Percentiles rank a stretch among this genome's conserved stretches.
Evolutionary conservation across 2,797 vertebrate species (phyloP).

Genomic region (Phalloptychus januarius): DNA sequence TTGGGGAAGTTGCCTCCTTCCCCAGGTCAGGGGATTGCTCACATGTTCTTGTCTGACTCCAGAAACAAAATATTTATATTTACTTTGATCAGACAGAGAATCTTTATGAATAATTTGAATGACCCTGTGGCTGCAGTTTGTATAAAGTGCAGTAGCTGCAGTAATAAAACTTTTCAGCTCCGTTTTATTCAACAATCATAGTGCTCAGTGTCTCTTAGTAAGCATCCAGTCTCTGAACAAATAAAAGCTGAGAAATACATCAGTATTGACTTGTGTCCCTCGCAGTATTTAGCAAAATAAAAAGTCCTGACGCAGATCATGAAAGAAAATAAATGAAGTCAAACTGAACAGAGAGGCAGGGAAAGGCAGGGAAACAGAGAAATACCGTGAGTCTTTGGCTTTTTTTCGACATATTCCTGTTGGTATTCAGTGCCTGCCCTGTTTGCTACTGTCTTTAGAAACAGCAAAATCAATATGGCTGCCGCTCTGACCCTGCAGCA

Average conservation of each 20-base stretch:
- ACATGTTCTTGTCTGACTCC: too few relatives aligned
- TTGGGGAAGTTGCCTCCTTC: not conserved
- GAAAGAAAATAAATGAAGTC: constrained; percentile 18
- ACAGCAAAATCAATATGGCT: constrained; percentile 68
- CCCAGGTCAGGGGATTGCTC: not conserved
- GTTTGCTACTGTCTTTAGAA: constrained; percentile 64
- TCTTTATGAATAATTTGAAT: not conserved
- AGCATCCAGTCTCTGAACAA: not conserved
- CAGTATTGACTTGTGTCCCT: not conserved
- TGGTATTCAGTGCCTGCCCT: constrained; percentile 50
- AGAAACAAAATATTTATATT: not conserved
- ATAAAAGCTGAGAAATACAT: not conserved
- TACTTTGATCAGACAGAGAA: not conserved
- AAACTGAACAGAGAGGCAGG: constrained; percentile 29
- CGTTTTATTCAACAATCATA: not conserved
- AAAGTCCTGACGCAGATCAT: not conserved
- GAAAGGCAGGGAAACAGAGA: constrained; percentile 10
- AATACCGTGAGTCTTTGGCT: constrained; percentile 31
- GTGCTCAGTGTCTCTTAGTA: not conserved
- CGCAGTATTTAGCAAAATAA: not conserved
- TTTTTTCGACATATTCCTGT: constrained; percentile 45
- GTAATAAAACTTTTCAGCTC: not conserved
- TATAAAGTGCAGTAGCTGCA: not conserved
- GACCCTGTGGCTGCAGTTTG: not conserved
- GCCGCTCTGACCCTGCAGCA: constrained; percentile 49